phyloP scores from a whole-genome alignment of 2,797 vertebrate genomes.

The Tiaroga cobitis region DNA sequence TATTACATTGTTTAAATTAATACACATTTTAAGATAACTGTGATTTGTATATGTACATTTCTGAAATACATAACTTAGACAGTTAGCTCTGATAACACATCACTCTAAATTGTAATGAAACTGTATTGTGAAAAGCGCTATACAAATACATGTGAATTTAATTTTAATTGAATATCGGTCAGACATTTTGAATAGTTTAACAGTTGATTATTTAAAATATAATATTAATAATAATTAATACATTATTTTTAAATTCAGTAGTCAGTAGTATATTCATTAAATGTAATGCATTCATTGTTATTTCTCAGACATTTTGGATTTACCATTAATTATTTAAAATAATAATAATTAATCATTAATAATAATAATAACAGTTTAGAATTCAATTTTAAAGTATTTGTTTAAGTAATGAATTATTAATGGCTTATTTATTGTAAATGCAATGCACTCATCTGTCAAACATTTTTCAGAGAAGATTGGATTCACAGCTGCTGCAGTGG shows the following conservation, averaged over 20 bases:
- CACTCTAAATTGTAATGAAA: too few relatives aligned
- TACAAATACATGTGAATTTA: too few relatives aligned
- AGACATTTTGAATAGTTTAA: neutral
- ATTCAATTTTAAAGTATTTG: neutral
- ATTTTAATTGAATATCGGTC: neutral
- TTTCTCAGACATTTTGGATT: neutral
- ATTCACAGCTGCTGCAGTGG: constrained; percentile 24
- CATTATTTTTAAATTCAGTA: neutral
- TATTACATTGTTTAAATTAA: too few relatives aligned
- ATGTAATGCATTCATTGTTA: neutral
- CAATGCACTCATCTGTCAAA: constrained; percentile 2
- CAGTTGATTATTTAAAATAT: neutral
- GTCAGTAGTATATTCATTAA: too few relatives aligned
- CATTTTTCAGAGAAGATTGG: constrained; percentile 12
- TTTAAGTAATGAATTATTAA: neutral
- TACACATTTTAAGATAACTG: too few relatives aligned
- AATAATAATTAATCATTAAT: neutral
- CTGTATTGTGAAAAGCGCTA: too few relatives aligned
- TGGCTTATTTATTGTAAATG: constrained; percentile 3
- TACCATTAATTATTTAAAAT: neutral
- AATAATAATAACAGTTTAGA: neutral
- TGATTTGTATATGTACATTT: too few relatives aligned
- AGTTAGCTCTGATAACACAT: too few relatives aligned
- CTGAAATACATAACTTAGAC: too few relatives aligned
- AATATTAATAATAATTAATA: neutral